Percentiles rank a stretch among this genome's conserved stretches.
phyloP scores from a whole-genome alignment of 1,140 invertebrate genomes.

The Papilio xuthus region DNA sequence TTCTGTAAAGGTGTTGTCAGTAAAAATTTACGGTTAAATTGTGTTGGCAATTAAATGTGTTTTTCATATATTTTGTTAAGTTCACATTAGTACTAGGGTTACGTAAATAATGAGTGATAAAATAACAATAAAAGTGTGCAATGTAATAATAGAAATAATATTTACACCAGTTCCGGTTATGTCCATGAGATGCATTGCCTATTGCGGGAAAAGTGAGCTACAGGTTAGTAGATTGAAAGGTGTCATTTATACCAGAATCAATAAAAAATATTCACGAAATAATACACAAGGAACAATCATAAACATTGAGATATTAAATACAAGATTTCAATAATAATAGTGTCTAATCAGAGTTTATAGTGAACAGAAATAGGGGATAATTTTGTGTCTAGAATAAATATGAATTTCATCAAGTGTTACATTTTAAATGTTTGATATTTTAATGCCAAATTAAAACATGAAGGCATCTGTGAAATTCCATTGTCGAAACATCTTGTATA shows the following conservation, averaged over 20 bases:
- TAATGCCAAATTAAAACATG: constrained; percentile 8
- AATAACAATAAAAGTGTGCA: constrained; percentile 72
- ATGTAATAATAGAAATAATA: constrained; percentile 82
- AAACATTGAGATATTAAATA: background rate
- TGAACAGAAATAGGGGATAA: background rate
- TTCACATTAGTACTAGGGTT: constrained; percentile 47
- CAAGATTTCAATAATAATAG: background rate
- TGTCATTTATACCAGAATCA: background rate
- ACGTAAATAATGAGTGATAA: constrained; percentile 52
- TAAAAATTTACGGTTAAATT: constrained; percentile 3
- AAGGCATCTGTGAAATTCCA: background rate
- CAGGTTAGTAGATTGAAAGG: constrained; percentile 46
- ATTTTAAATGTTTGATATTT: background rate
- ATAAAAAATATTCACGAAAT: constrained; percentile 37
- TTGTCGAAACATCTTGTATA: background rate
- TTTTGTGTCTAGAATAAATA: background rate
- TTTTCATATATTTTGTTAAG: constrained; percentile 38
- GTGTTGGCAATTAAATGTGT: background rate
- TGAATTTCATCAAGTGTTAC: background rate
- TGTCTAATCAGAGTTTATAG: background rate
- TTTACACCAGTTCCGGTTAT: constrained; percentile 92
- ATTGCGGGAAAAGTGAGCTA: constrained; percentile 72
- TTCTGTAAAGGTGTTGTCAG: background rate
- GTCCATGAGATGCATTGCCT: constrained; percentile 96
- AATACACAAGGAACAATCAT: background rate